phyloP scores from a whole-genome alignment of 1,140 invertebrate genomes.

The Plectus sambesii region DNA sequence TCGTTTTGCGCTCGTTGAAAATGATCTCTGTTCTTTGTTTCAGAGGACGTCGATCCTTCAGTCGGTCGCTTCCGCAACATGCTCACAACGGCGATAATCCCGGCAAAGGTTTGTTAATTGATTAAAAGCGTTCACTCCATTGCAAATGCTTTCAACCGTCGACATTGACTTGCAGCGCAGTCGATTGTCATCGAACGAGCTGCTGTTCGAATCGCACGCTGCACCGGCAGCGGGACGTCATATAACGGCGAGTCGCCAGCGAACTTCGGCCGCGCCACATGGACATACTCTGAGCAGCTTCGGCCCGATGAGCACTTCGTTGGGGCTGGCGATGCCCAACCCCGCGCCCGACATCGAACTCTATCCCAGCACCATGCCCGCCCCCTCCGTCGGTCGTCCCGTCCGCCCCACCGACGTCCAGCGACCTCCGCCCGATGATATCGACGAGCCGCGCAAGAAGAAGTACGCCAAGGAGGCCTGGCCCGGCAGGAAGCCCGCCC shows the following conservation, averaged over 20 bases:
- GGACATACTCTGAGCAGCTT: slow-evolving; percentile 6
- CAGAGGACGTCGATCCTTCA: slow-evolving; percentile 89
- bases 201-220: too few relatives aligned
- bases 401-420: slow-evolving; percentile 14
- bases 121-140: not conserved
- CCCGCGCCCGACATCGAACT: slow-evolving; percentile 40
- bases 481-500: slow-evolving; percentile 81
- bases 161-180: too few relatives aligned
- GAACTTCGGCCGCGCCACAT: slow-evolving; percentile 34
- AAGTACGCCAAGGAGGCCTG: slow-evolving; percentile 99
- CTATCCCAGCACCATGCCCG: slow-evolving; percentile 21
- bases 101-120: slow-evolving; percentile 35
- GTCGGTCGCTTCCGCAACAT: slow-evolving; percentile 91
- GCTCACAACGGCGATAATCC: slow-evolving; percentile 62
- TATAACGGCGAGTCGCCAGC: too few relatives aligned
- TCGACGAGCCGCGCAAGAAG: slow-evolving; percentile 76
- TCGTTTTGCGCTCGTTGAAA: slow-evolving; percentile 1
- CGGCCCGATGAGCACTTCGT: slow-evolving; percentile 11
- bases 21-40: slow-evolving; percentile 23
- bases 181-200: too few relatives aligned
- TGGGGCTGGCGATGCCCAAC: slow-evolving; percentile 33
- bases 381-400: slow-evolving; percentile 8
- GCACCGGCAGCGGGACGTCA: too few relatives aligned
- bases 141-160: not conserved
- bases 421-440: slow-evolving; percentile 11